phyloP scores from a whole-genome alignment of 2,113 vertebrate genomes.

The Apodemus speciosus region DNA sequence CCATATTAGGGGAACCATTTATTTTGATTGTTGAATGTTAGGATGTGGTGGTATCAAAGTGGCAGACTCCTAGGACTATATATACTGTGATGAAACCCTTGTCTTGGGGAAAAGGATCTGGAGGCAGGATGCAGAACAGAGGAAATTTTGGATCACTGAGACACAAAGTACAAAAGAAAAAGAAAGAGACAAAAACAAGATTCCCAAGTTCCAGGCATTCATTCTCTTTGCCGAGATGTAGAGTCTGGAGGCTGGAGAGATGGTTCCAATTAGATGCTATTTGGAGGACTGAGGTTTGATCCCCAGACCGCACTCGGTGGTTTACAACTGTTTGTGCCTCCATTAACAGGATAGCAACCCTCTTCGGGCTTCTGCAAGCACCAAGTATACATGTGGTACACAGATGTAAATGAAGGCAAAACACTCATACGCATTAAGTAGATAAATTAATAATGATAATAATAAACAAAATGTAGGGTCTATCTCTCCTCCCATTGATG shows the following conservation, averaged over 20 bases:
- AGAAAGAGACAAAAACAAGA: not conserved
- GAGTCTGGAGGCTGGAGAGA: not conserved
- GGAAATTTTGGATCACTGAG: not conserved
- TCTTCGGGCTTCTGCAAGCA: not conserved
- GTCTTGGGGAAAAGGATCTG: not conserved
- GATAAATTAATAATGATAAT: not conserved
- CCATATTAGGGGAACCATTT: not conserved
- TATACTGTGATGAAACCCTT: not conserved
- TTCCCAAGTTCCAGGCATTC: not conserved
- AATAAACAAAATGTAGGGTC: not conserved
- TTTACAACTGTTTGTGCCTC: not conserved
- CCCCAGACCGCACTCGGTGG: not conserved
- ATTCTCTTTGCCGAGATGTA: not conserved
- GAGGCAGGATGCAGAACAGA: not conserved
- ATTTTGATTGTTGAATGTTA: conserved; percentile 26
- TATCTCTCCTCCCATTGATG: not conserved
- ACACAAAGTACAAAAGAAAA: not conserved
- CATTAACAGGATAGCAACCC: not conserved
- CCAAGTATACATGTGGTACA: not conserved
- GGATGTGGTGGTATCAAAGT: not conserved
- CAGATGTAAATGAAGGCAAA: not conserved
- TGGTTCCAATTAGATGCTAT: not conserved
- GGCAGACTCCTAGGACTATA: not conserved
- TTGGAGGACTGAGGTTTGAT: not conserved
- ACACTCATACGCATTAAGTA: not conserved